Evolutionary conservation across 1,140 invertebrate species (phyloP).

Genomic region (Lerema accius): DNA sequence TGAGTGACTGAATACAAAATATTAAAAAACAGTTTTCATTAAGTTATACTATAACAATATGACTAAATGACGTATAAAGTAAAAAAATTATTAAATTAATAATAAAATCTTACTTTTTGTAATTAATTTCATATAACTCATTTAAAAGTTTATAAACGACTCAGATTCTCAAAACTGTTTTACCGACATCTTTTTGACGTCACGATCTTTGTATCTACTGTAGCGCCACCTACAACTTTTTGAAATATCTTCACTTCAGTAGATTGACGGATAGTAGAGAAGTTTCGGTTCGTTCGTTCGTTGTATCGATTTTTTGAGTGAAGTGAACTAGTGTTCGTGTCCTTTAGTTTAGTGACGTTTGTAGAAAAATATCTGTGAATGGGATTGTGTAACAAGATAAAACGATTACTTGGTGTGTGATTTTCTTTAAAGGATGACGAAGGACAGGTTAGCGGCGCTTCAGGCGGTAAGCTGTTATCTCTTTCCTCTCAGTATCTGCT

Average conservation of each 20-base stretch:
- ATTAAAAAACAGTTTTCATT: too few species aligned
- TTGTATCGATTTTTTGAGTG: slow-evolving; percentile 91
- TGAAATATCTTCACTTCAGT: slow-evolving; percentile 58
- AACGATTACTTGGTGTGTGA: slow-evolving; percentile 84
- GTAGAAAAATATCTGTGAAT: slow-evolving; percentile 89
- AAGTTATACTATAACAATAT: too few species aligned
- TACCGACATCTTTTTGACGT: slow-evolving; percentile 80
- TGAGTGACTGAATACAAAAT: not conserved
- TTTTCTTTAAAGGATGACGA: slow-evolving; percentile 93
- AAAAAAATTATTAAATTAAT: too few species aligned
- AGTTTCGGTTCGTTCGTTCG: slow-evolving; percentile 85
- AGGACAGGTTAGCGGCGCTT: slow-evolving; percentile 98
- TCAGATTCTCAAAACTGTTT: slow-evolving; percentile 39
- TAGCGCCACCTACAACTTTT: slow-evolving; percentile 81
- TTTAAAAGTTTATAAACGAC: slow-evolving; percentile 15
- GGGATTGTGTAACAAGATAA: slow-evolving; percentile 88
- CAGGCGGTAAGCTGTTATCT: slow-evolving; percentile 91
- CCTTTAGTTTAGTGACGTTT: slow-evolving; percentile 90
- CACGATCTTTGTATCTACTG: slow-evolving; percentile 52
- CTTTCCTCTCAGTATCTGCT: slow-evolving; percentile 54
- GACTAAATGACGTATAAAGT: not conserved
- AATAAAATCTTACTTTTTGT: too few species aligned
- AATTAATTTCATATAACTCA: too few species aligned
- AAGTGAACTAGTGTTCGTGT: slow-evolving; percentile 88
- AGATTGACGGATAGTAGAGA: slow-evolving; percentile 74